Evolutionary conservation across 2,113 vertebrate genomes (phyloP).

Genomic region (Elephantulus edwardii): DNA sequence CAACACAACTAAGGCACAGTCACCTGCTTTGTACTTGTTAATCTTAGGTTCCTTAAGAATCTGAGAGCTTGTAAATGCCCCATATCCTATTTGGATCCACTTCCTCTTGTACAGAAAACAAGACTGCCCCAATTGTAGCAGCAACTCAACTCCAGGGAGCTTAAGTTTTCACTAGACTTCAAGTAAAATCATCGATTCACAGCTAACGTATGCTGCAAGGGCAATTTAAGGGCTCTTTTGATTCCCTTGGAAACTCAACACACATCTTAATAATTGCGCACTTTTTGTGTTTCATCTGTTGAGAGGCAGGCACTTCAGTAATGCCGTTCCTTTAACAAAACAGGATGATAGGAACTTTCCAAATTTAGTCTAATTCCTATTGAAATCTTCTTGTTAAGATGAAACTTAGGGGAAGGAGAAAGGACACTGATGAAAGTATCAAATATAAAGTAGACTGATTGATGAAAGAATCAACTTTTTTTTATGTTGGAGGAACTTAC

Average conservation of each 20-base stretch:
- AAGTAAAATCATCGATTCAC: neutral
- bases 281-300: neutral
- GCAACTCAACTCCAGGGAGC: neutral
- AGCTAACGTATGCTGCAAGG: neutral
- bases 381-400: neutral
- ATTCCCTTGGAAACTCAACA: neutral
- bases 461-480: no score
- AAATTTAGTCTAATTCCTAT: slow-evolving; percentile 29
- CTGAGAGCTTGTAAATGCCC: slow-evolving; percentile 12
- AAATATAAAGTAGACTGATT: no score
- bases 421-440: no score
- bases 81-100: neutral
- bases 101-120: neutral
- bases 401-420: neutral
- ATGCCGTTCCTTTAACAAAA: neutral
- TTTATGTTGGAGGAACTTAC: no score
- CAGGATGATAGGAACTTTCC: neutral
- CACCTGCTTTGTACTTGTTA: slow-evolving; percentile 20
- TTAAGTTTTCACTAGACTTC: neutral
- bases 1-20: neutral
- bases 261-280: neutral
- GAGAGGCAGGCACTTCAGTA: neutral
- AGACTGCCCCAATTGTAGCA: neutral
- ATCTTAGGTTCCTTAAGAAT: slow-evolving; percentile 30
- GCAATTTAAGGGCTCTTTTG: neutral